Evolutionary conservation across 2,888 invertebrate genomes (phyloP).

Genomic region (Lumbricus terrestris): DNA sequence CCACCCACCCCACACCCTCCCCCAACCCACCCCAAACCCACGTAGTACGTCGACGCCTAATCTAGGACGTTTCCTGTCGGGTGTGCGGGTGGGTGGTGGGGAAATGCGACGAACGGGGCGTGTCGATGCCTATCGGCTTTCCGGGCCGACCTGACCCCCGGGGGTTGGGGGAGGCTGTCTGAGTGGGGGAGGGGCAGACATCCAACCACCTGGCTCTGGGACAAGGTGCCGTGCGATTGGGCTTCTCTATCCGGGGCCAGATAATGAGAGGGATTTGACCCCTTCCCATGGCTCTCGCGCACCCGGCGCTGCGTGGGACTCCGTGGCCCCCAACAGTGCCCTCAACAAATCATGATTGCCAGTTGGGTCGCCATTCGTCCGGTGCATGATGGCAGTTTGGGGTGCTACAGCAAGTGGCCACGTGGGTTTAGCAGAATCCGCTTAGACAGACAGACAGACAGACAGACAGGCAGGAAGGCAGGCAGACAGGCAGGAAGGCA

Average conservation of each 20-base stretch:
- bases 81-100: not conserved
- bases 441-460: not conserved
- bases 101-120: not conserved
- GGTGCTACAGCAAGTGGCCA: not conserved
- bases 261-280: not conserved
- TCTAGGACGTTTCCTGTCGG: not conserved
- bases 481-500: too few relatives aligned
- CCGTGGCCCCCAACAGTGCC: not conserved
- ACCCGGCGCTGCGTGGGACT: not conserved
- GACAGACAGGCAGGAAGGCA: not conserved
- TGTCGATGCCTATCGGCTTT: not conserved
- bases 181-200: not conserved
- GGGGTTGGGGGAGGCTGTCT: not conserved
- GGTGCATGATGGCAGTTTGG: not conserved
- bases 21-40: not conserved
- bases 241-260: not conserved
- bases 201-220: not conserved
- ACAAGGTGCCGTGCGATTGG: not conserved
- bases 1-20: not conserved
- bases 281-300: not conserved
- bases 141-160: not conserved
- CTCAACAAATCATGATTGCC: not conserved
- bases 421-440: not conserved
- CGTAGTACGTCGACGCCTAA: slow-evolving; percentile 3
- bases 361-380: not conserved